Evolutionary conservation across 2,797 vertebrate genomes (phyloP), one percentile per base, ranked within the genome.

Genomic region (Glossophaga mutica): DNA sequence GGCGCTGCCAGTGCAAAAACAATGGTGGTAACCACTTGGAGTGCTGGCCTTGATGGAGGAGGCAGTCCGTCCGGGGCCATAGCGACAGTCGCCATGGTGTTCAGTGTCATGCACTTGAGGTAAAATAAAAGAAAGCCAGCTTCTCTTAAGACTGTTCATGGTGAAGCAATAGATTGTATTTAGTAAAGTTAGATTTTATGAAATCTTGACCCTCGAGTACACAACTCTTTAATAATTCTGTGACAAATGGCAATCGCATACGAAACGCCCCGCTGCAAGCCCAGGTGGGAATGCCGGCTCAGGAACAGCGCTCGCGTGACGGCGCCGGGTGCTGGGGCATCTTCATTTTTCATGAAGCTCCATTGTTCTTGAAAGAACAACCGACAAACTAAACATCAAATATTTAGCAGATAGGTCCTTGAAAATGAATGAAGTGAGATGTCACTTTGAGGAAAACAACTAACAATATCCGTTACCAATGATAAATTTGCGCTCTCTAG

Each of bases 391-490:
- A 87, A 90, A 55, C 57, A 46, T 22, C 11, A 71, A 88, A 62
- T 70, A 89, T 65, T 70, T 65, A 57, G 24, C 37, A 68, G 46
- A 67, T 39, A 87, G 59, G 78, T 77, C 65, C 65, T 79, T 83
- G 32, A 89, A 95, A 92, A 89, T 55, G 22, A 85, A 74, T 83
- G 32, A 83, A 73, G 12, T 32, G 9, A 83, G 34, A 42, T 67
- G 39, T 90, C 46, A 68, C 46, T 62, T 65, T 67, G 90, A 94
- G 57, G 32, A 92, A 94, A 94, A 82, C n/a, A 88, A 26, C 19
- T 29, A 42, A 55, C 42, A 55, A 8, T 87, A 76, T 65, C 52
- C 82, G 22, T 37, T 87, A 59, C 39, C 24, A 59, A 26, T 70
- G 81, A 76, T 70, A 44, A 44, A 93, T 65, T 78, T 50, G 46